A percentile compares a stretch with the other conserved stretches of the same genome.
Evolutionary conservation across 2,113 vertebrate genomes (phyloP).

Genomic region (Cavia porcellus): DNA sequence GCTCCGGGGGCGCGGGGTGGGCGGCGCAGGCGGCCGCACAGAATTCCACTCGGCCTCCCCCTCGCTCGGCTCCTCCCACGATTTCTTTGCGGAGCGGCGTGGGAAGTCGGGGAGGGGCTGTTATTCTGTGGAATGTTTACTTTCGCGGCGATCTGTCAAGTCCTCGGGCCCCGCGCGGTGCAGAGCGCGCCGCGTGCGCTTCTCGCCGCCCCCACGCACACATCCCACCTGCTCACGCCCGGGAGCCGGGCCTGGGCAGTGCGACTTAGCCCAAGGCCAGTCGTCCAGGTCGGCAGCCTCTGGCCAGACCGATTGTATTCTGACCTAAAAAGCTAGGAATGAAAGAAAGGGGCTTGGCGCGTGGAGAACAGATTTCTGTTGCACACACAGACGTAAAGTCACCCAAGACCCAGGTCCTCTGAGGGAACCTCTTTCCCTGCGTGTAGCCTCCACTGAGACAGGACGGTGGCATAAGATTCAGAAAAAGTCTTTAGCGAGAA

Average conservation of each 20-base stretch:
- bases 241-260: neutral
- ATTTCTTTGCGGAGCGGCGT: neutral
- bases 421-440: neutral
- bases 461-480: neutral
- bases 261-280: neutral
- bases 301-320: neutral
- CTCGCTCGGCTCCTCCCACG: constrained; percentile 50
- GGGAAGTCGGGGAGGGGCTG: neutral
- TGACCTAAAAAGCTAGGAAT: neutral
- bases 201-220: neutral
- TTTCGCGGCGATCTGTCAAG: neutral
- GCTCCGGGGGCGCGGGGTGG: neutral
- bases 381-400: neutral
- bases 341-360: neutral
- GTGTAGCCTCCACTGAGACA: neutral
- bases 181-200: neutral
- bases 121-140: constrained; percentile 41
- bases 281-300: neutral
- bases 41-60: neutral
- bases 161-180: neutral
- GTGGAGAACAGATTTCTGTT: neutral
- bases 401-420: neutral
- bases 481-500: neutral
- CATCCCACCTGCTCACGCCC: neutral
- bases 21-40: neutral